A percentile compares a stretch with the other conserved stretches of the same genome.
These are phyloP conservation scores for Augochlora pura DNA, from an alignment of 1,140 invertebrate genomes.

Conservation along the genomic window DNA sequence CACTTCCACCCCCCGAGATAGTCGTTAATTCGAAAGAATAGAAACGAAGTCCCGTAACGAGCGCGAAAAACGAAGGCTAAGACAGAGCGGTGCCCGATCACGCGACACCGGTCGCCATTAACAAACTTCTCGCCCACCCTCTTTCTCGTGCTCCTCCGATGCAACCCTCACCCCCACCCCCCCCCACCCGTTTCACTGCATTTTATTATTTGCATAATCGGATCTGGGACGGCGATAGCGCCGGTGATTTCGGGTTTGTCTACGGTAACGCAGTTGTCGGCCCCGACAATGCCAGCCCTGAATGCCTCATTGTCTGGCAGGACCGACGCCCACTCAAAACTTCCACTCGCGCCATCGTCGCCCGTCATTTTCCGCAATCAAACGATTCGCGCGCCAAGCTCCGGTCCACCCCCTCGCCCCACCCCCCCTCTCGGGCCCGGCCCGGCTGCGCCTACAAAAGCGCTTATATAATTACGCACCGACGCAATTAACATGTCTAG, in stretches of 20 bases:
- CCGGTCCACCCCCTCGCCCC: too few relatives aligned
- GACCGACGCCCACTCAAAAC: slow-evolving; percentile 74
- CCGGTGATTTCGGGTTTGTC: slow-evolving; percentile 78
- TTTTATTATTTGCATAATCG: slow-evolving; percentile 77
- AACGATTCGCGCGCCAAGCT: slow-evolving; percentile 59
- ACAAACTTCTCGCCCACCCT: slow-evolving; percentile 40
- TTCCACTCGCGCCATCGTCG: slow-evolving; percentile 64
- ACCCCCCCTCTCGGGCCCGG: slow-evolving; percentile 31
- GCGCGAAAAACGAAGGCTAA: slow-evolving; percentile 15
- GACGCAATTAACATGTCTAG: slow-evolving; percentile 56
- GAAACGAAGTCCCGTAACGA: background rate
- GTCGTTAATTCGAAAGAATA: too few relatives aligned
- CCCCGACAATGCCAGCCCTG: slow-evolving; percentile 69
- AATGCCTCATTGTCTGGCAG: slow-evolving; percentile 76
- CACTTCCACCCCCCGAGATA: too few relatives aligned
- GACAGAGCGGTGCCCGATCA: slow-evolving; percentile 14
- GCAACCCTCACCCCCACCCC: too few relatives aligned
- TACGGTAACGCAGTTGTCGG: slow-evolving; percentile 76
- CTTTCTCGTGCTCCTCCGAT: background rate
- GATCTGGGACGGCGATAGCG: slow-evolving; percentile 72
- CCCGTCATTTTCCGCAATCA: slow-evolving; percentile 70
- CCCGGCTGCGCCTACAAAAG: slow-evolving; percentile 20
- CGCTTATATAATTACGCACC: slow-evolving; percentile 30
- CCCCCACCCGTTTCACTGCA: slow-evolving; percentile 50
- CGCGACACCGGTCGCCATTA: slow-evolving; percentile 36